Base-by-base conservation (phyloP, 23 tunicate genomes). In the Phallusia fumigata region DNA sequence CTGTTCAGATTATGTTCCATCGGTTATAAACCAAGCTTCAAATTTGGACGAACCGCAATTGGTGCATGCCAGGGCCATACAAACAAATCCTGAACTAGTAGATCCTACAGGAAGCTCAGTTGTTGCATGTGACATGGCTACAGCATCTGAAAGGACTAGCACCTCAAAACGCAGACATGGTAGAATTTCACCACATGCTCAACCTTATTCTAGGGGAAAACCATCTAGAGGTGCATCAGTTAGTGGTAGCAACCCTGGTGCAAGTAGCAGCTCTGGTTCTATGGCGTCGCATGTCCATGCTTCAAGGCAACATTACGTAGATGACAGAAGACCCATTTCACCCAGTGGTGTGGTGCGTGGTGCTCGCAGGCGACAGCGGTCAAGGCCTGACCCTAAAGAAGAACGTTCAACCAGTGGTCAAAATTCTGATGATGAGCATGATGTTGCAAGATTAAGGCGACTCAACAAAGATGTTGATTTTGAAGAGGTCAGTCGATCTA, bases 391-490 rank as follows among this genome's bases (percentile, higher is more conserved):
- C n/a, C 79, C 69, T 30, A 80, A 86, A 31, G 91, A 92, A 16
- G 89, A 76, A 19, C 76, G 33, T 15, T 49, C 36, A 30, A 58
- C 28, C 13, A 69, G 32, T 35, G 86, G 78, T 65, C 69, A 93
- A n/a, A 93, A 93, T 69, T 93, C 97, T 53, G 97, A 93, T 81
- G 97, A 93, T 73, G 97, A 93, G 76, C 83, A 88, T 85, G 97
- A 93, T 78, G 86, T 79, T 15, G 45, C 75, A 40, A 69, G 97
- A 35, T 36, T 93, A 8, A 76, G 83, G 44, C 78, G 65, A 35
- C 52, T 85, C 31, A 76, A 93, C 73, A 69, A 88, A 84, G 97
- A 86, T 30, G 84, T 93, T 2, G 88, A 93, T 84, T 93, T 84
- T 84, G 84, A 93, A 69, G 87, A 83, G 92, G 92, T 86, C 2